phyloP scores from a whole-genome alignment of 2,797 vertebrate genomes.

The Limosa lapponica region DNA sequence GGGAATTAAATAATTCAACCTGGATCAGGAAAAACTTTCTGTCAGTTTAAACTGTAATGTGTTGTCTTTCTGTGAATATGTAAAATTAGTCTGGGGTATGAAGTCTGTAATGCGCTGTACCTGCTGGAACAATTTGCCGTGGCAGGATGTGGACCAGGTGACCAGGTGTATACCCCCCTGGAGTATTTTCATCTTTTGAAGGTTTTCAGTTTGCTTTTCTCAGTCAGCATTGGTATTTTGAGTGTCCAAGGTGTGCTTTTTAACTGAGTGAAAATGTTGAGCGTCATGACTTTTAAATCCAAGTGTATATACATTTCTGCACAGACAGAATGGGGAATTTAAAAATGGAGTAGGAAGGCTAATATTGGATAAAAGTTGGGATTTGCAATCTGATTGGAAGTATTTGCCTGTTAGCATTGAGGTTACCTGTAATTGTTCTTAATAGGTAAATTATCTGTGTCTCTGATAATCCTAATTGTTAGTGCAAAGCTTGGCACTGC shows the following conservation, averaged over 20 bases:
- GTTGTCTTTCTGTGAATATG: background rate
- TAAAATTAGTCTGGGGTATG: background rate
- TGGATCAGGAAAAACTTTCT: background rate
- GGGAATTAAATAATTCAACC: background rate
- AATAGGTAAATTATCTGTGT: constrained; percentile 12
- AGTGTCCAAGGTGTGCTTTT: background rate
- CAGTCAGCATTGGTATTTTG: background rate
- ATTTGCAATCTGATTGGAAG: background rate
- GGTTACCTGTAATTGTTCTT: background rate
- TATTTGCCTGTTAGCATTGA: background rate
- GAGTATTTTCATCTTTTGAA: background rate
- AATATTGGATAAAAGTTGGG: background rate
- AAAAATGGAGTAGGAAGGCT: background rate
- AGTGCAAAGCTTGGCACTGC: constrained; percentile 13
- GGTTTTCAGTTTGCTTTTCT: background rate
- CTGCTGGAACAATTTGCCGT: background rate
- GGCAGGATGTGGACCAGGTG: background rate
- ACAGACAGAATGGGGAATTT: background rate
- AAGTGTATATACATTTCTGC: background rate
- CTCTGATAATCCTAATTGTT: background rate
- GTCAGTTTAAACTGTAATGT: background rate
- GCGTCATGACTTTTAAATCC: background rate
- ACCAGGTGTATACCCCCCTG: background rate
- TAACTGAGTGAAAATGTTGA: background rate
- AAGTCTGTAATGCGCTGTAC: background rate